Evolutionary conservation across 2,113 vertebrate species (phyloP).

Genomic region (Baryphthengus martii): DNA sequence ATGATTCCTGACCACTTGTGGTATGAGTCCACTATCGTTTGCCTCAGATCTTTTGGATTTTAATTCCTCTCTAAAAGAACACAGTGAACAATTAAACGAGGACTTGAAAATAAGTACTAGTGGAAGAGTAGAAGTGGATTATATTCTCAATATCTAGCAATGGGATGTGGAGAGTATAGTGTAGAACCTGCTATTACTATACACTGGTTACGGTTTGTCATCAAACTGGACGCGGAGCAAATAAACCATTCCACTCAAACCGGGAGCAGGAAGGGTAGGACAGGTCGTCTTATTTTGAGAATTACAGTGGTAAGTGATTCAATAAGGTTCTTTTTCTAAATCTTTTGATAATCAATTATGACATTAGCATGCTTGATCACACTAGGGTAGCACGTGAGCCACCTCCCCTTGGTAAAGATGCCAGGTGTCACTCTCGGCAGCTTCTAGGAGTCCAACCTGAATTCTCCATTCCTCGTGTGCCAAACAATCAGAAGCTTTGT

Average conservation of each 20-base stretch:
- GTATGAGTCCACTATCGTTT: not conserved
- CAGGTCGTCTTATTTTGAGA: not conserved
- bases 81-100: not conserved
- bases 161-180: not conserved
- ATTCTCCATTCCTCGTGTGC: not conserved
- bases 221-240: not conserved
- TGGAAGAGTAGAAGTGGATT: not conserved
- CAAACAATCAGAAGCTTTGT: not conserved
- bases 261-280: not conserved
- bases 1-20: not conserved
- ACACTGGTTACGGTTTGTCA: not conserved
- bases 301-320: not conserved
- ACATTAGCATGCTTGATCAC: accelerated
- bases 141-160: not conserved
- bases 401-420: not conserved
- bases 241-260: not conserved
- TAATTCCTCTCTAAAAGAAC: not conserved
- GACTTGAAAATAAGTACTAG: not conserved
- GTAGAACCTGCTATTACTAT: not conserved
- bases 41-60: not conserved
- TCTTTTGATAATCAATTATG: accelerated
- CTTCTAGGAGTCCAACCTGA: not conserved
- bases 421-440: not conserved
- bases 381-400: not conserved
- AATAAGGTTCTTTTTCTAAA: not conserved